Evolutionary conservation across 2,888 invertebrate species (phyloP).

Genomic region (Hydraecia micacea): DNA sequence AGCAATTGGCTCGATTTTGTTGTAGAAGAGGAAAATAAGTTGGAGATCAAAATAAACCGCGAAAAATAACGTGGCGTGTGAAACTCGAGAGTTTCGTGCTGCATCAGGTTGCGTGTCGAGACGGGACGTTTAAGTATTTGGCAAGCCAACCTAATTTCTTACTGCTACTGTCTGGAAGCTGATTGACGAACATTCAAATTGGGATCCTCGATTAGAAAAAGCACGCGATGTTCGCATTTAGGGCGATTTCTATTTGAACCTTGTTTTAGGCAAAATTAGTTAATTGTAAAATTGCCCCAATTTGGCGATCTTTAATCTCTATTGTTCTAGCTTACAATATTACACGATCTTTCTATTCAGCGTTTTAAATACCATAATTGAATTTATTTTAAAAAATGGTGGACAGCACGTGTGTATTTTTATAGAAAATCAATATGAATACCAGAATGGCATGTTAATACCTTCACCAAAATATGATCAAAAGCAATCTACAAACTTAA

Average conservation of each 20-base stretch:
- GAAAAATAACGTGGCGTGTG: slow-evolving; percentile 63
- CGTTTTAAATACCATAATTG: not conserved
- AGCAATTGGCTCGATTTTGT: slow-evolving; percentile 37
- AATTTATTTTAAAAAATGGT: not conserved
- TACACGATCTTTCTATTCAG: not conserved
- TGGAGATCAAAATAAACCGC: slow-evolving; percentile 40
- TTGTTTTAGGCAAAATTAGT: slow-evolving; percentile 24
- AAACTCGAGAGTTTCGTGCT: slow-evolving; percentile 71
- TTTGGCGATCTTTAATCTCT: slow-evolving; percentile 27
- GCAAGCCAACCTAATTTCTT: slow-evolving; percentile 79
- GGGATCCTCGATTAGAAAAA: slow-evolving; percentile 72
- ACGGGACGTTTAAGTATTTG: slow-evolving; percentile 75
- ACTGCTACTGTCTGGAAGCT: slow-evolving; percentile 86
- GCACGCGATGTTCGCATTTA: slow-evolving; percentile 76
- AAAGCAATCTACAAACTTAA: slow-evolving; percentile 12
- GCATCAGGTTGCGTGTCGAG: slow-evolving; percentile 76
- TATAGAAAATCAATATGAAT: not conserved
- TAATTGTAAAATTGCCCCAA: slow-evolving; percentile 46
- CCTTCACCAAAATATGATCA: not conserved
- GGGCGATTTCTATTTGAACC: slow-evolving; percentile 41
- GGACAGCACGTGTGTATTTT: not conserved
- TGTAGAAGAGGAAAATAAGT: slow-evolving; percentile 17
- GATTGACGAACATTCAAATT: slow-evolving; percentile 76
- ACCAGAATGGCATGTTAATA: not conserved
- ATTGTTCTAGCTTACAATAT: slow-evolving; percentile 6